Conservation (phyloP, 2,113 vertebrate species). For the Carassius auratus region DNA sequence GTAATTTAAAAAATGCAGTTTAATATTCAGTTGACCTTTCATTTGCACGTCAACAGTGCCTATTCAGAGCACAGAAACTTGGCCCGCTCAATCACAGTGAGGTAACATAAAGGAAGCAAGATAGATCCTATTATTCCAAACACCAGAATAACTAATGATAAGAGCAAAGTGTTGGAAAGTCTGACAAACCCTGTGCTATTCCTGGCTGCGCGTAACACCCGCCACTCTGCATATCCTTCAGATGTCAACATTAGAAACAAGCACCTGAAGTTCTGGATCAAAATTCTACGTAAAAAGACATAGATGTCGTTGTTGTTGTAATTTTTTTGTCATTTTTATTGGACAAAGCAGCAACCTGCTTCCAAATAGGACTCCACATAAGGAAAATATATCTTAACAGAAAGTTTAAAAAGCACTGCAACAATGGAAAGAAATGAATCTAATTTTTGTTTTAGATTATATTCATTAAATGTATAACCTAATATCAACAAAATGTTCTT, state of each 20-base stretch:
- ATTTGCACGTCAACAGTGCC: neutral
- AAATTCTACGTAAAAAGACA: neutral
- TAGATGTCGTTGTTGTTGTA: no score
- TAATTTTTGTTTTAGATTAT: neutral
- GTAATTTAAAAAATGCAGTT: neutral
- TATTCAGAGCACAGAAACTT: neutral
- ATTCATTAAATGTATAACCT: neutral
- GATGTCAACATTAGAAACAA: neutral
- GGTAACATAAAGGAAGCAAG: slow-evolving; percentile 18
- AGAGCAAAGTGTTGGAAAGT: slow-evolving; percentile 22
- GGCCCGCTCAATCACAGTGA: neutral
- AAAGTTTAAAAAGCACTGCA: no score
- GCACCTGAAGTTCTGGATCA: neutral
- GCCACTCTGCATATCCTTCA: neutral
- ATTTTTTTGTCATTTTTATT: neutral
- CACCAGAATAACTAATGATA: slow-evolving; percentile 33
- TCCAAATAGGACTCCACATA: neutral
- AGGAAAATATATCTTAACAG: no score
- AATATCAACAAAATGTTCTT: neutral
- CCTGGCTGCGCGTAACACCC: neutral
- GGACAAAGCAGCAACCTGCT: neutral
- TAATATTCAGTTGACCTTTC: neutral
- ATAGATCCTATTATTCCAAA: slow-evolving; percentile 14
- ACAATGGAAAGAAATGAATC: neutral
- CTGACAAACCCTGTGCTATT: slow-evolving; percentile 17